Evolutionary conservation across 2,797 vertebrate genomes (phyloP).

Genomic region (Amblyopsis hoosieri): DNA sequence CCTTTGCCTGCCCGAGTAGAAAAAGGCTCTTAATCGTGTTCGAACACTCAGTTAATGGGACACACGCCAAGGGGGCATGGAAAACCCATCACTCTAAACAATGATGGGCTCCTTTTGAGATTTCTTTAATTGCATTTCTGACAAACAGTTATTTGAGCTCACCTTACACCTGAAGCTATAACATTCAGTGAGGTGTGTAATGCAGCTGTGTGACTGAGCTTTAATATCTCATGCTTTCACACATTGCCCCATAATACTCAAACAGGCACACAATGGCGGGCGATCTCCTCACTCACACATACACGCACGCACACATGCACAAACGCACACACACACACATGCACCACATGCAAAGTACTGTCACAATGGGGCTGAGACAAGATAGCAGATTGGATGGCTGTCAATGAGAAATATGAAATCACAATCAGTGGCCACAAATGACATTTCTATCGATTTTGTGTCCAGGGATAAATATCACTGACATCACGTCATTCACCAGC

Average conservation of each 20-base stretch:
- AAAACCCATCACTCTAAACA: slow-evolving; percentile 59
- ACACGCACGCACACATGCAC: not conserved
- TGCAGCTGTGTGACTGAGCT: slow-evolving; percentile 36
- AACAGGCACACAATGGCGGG: not conserved
- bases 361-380: slow-evolving; percentile 23
- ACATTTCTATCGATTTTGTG: slow-evolving; percentile 50
- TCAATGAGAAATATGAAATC: slow-evolving; percentile 32
- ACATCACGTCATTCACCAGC: slow-evolving; percentile 22
- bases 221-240: slow-evolving; percentile 16
- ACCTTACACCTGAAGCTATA: slow-evolving; percentile 40
- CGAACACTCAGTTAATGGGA: slow-evolving; percentile 67
- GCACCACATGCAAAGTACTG: not conserved
- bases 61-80: slow-evolving; percentile 53
- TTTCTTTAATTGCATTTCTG: slow-evolving; percentile 71
- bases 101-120: slow-evolving; percentile 61
- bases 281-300: not conserved
- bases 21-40: slow-evolving; percentile 59
- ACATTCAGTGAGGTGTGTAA: slow-evolving; percentile 61
- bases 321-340: slow-evolving; percentile 1
- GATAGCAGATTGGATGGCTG: slow-evolving; percentile 18
- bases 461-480: slow-evolving; percentile 35
- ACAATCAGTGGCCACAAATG: slow-evolving; percentile 30
- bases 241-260: slow-evolving; percentile 8
- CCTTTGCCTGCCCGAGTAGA: slow-evolving; percentile 58
- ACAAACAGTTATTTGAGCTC: slow-evolving; percentile 61